These are phyloP conservation scores for Eumeta japonica DNA, from an alignment of 1,140 invertebrate species.

Conservation along the genomic window DNA sequence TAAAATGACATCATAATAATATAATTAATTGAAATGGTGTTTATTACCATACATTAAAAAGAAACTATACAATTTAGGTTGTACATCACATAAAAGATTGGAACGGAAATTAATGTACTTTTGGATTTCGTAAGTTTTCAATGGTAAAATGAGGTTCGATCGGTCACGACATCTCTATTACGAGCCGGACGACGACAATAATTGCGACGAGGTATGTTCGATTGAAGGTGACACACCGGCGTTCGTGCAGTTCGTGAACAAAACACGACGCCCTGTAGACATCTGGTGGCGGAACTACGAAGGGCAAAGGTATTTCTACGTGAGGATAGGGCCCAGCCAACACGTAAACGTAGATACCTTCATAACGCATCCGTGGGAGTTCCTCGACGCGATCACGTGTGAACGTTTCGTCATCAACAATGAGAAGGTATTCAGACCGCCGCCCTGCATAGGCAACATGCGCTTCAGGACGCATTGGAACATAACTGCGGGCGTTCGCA, in stretches of 20 bases:
- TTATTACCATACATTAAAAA: too few species aligned
- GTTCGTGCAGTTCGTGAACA: constrained; percentile 70
- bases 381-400: constrained; percentile 62
- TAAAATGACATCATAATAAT: too few species aligned
- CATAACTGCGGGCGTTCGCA: constrained; percentile 31
- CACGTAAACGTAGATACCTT: constrained; percentile 68
- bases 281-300: constrained; percentile 75
- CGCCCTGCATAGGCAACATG: constrained; percentile 25
- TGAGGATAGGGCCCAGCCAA: constrained; percentile 32
- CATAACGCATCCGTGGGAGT: constrained; percentile 74
- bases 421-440: constrained; percentile 33
- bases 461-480: constrained; percentile 40
- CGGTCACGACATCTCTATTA: too few species aligned
- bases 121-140: too few species aligned
- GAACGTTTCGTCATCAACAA: constrained; percentile 57
- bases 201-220: too few species aligned
- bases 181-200: too few species aligned
- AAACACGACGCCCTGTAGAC: constrained; percentile 61
- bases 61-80: too few species aligned
- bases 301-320: constrained; percentile 47
- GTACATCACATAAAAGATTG: too few species aligned
- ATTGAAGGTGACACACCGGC: too few species aligned
- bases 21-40: too few species aligned
- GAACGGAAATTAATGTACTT: too few species aligned
- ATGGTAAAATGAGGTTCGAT: too few species aligned